Evolutionary conservation across 1,140 invertebrate genomes (phyloP).

Genomic region (Elysia chlorotica): DNA sequence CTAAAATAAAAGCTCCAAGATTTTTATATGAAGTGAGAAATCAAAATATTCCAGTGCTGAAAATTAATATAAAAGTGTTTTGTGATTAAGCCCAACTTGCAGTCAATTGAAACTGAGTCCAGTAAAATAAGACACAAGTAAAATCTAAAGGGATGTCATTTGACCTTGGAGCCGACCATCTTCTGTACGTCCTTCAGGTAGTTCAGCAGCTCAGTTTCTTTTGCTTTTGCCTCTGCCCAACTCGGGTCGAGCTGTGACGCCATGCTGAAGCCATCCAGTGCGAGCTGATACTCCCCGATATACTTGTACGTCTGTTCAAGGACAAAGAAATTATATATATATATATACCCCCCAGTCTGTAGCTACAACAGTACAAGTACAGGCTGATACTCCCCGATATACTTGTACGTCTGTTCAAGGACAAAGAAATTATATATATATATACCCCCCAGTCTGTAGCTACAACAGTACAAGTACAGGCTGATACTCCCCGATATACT

Average conservation of each 20-base stretch:
- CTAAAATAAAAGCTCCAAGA: no score
- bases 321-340: no score
- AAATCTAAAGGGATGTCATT: not conserved
- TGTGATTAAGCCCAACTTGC: no score
- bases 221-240: constrained; percentile 72
- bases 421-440: no score
- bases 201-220: constrained; percentile 69
- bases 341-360: no score
- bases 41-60: no score
- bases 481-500: constrained; percentile 81
- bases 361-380: no score
- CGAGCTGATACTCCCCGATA: constrained; percentile 77
- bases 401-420: constrained; percentile 72
- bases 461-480: constrained; percentile 72
- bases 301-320: constrained; percentile 74
- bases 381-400: constrained; percentile 77
- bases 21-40: no score
- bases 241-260: constrained; percentile 74
- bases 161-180: constrained; percentile 69
- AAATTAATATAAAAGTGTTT: not conserved
- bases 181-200: constrained; percentile 73
- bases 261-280: constrained; percentile 72
- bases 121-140: no score
- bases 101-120: no score
- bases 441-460: no score